A percentile compares a stretch with the other conserved stretches of the same genome.
These are phyloP conservation scores for Pollicipes pollicipes DNA, from an alignment of 1,140 invertebrate species.

Conservation along the genomic window DNA sequence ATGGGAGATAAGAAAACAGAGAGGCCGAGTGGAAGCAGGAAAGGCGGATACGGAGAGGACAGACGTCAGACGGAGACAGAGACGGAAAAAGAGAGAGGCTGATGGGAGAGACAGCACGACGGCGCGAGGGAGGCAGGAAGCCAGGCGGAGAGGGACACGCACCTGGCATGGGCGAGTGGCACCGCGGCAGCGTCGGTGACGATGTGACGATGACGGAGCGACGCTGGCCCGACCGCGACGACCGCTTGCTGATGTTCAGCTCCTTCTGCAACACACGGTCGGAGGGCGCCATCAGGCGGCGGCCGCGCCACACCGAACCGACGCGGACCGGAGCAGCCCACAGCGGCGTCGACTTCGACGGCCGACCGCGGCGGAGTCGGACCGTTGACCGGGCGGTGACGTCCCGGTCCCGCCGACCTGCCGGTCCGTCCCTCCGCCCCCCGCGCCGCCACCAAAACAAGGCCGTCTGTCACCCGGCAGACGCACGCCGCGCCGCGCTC, in stretches of 20 bases:
- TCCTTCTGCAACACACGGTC: conserved; percentile 37
- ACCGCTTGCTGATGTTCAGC: conserved; percentile 34
- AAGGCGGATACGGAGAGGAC: conserved; percentile 9
- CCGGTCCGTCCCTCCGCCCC: not conserved
- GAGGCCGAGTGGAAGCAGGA: not conserved
- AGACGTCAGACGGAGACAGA: not conserved
- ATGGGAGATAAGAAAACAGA: conserved; percentile 7
- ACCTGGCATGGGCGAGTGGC: conserved; percentile 54
- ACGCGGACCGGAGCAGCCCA: not conserved
- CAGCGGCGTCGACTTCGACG: not conserved
- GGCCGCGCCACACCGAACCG: not conserved
- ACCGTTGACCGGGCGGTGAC: not conserved
- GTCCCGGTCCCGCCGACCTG: not conserved
- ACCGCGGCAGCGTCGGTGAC: conserved; percentile 53
- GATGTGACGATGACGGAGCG: conserved; percentile 48
- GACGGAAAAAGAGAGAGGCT: conserved; percentile 6
- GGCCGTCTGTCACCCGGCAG: not conserved
- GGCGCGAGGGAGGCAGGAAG: no score
- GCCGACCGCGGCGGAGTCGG: not conserved
- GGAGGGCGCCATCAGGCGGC: not conserved
- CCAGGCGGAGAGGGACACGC: no score
- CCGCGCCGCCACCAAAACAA: not conserved
- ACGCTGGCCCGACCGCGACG: conserved; percentile 36
- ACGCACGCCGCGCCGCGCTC: no score
- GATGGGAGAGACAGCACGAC: no score